Percentiles rank a stretch among this genome's conserved stretches.
phyloP scores from a whole-genome alignment of 2,797 vertebrate species.

The Scomberomorus guttatus region DNA sequence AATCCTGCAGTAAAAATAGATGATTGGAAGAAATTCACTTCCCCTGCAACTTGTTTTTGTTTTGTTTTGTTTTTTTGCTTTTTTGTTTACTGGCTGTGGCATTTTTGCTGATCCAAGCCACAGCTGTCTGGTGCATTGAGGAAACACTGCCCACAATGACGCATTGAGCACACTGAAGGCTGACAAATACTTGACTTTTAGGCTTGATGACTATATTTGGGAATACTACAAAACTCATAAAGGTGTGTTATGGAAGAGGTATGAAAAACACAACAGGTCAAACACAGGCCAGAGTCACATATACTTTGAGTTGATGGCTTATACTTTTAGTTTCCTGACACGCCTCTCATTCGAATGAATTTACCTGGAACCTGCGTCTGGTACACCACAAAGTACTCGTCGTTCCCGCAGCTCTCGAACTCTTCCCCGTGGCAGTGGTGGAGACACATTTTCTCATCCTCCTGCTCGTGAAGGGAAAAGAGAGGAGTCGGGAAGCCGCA shows the following conservation, averaged over 20 bases:
- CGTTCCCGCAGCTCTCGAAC: conserved; percentile 94
- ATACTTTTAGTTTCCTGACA: not conserved
- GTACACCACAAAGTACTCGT: conserved; percentile 93
- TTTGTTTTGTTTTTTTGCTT: not conserved
- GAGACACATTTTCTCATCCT: conserved; percentile 93
- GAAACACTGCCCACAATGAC: conserved; percentile 37
- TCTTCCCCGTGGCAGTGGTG: conserved; percentile 92
- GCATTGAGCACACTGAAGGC: not conserved
- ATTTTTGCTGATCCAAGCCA: conserved; percentile 40
- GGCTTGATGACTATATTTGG: not conserved
- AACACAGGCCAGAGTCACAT: not conserved
- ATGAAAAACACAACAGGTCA: not conserved
- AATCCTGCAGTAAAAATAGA: not conserved
- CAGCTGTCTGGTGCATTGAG: conserved; percentile 10
- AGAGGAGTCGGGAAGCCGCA: conserved; percentile 94
- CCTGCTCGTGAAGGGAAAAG: conserved; percentile 93
- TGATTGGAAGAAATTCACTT: not conserved
- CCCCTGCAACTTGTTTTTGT: conserved; percentile 11
- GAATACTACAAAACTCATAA: conserved; percentile 4
- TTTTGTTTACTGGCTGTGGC: conserved; percentile 27
- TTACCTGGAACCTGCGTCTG: conserved; percentile 99
- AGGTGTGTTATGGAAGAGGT: not conserved
- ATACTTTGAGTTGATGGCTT: no score
- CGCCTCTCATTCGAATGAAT: not conserved
- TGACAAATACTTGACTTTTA: not conserved